Base-by-base conservation (phyloP, 2,888 invertebrate species). In the Coelopa pilipes region DNA sequence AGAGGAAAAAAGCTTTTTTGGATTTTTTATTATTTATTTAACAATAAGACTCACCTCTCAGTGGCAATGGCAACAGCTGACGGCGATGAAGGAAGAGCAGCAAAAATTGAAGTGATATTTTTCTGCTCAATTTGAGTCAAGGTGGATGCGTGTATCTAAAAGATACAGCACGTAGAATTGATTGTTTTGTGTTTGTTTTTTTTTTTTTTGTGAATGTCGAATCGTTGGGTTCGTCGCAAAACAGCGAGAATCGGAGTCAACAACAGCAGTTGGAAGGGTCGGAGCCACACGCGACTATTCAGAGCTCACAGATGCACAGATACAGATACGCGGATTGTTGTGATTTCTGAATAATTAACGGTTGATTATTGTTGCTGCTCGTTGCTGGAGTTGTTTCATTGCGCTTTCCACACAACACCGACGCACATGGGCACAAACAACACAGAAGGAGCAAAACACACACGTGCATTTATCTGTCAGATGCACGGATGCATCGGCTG, bases 341-440 rank as follows among this genome's bases (percentile, higher is more conserved):
- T 59, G 49, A 72, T 34, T 72, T 67, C 66, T 71, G 74, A 17
- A 74, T 74, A 71, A 74, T 68, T 67, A 74, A 74, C 74, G 71
- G 74, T 71, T 24, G 45, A 57, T 60, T 60, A 50, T 50, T 46
- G 34, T 57, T 62, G 49, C 15, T 68, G 12, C 49, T 70, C 12
- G 24, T 49, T 60, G 60, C 47, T 46, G 21, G 45, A 62, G 13
- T 49, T 47, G 19, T 70, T 59, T 47, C 19, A 15, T 49, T 65
- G n/a, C 11, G 46, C n/a, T 49, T 59, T 49, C 55, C 60, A 34
- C 60, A 49, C 47, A 15, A 50, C 21, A 50, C 15, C 47, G n/a
- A 19, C n/a, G 19, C 19, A 46, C 17, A 46, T 46, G 15, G 63
- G 12, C 17, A 10, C n/a, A 63, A 12, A 63, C 15, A 19, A n/a